These are phyloP conservation scores for Drosophila meridionalis DNA, from an alignment of 2,888 invertebrate species.

Conservation along the genomic window DNA sequence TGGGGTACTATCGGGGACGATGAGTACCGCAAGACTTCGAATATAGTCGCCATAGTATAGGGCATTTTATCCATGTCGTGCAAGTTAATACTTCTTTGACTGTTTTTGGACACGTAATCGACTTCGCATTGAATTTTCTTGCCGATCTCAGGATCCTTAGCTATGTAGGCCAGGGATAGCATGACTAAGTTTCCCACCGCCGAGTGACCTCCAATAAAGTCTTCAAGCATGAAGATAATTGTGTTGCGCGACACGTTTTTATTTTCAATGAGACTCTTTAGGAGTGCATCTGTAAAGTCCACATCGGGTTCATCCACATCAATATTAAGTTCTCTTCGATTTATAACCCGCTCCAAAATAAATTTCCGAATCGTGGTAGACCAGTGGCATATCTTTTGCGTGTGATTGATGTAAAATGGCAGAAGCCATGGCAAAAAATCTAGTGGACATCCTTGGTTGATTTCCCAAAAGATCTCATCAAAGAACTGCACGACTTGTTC, in stretches of 20 bases:
- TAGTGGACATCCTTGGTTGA: slow-evolving; percentile 94
- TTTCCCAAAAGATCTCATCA: slow-evolving; percentile 96
- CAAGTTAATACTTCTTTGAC: slow-evolving; percentile 87
- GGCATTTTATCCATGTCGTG: slow-evolving; percentile 89
- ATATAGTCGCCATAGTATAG: slow-evolving; percentile 92
- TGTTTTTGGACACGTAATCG: slow-evolving; percentile 86
- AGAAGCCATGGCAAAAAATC: slow-evolving; percentile 94
- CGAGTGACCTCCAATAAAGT: slow-evolving; percentile 94
- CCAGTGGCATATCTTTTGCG: slow-evolving; percentile 89
- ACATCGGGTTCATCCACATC: slow-evolving; percentile 88
- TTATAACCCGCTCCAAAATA: slow-evolving; percentile 90
- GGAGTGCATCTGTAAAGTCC: slow-evolving; percentile 92
- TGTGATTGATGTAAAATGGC: slow-evolving; percentile 90
- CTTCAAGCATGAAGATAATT: slow-evolving; percentile 93
- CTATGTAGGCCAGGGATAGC: slow-evolving; percentile 90
- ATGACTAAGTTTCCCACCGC: slow-evolving; percentile 94
- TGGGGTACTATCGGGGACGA: slow-evolving; percentile 96
- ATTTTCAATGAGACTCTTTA: slow-evolving; percentile 89
- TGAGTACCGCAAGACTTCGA: slow-evolving; percentile 91
- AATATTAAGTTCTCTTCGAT: slow-evolving; percentile 83
- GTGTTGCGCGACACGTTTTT: slow-evolving; percentile 89
- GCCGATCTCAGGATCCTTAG: slow-evolving; percentile 88
- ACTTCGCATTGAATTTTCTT: slow-evolving; percentile 89
- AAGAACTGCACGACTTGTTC: slow-evolving; percentile 89
- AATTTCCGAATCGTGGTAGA: slow-evolving; percentile 90